Conservation (phyloP, 1,140 invertebrate genomes). For the Macrobrachium rosenbergii region DNA sequence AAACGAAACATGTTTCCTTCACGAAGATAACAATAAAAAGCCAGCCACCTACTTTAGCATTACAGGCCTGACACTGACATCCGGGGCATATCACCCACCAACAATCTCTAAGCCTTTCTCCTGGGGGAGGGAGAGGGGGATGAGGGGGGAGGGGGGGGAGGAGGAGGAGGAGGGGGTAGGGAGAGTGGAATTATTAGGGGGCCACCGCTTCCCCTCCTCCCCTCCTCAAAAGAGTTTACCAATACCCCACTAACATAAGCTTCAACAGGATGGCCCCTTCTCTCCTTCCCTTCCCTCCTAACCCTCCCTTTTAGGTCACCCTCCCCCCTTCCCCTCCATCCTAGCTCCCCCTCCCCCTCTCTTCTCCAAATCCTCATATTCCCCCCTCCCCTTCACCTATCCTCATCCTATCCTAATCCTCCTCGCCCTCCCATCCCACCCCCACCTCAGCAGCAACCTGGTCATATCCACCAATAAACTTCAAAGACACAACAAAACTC, state of each 20-base stretch:
- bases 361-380: neutral
- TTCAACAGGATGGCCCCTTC: neutral
- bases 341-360: neutral
- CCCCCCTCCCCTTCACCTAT: neutral
- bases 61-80: neutral
- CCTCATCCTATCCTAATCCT: neutral
- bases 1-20: too few species aligned
- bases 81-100: conserved; percentile 44
- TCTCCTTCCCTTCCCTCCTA: neutral
- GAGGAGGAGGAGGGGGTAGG: neutral
- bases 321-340: neutral
- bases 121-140: conserved; percentile 12
- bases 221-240: neutral
- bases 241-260: too few species aligned
- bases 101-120: conserved; percentile 41
- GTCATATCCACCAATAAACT: conserved; percentile 63
- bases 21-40: too few species aligned
- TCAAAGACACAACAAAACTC: conserved; percentile 64
- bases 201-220: neutral
- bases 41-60: too few species aligned
- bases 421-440: neutral
- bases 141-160: neutral
- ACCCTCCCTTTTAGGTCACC: neutral
- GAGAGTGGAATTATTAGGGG: too few species aligned
- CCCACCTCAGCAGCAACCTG: conserved; percentile 15